Evolutionary conservation across 2,797 vertebrate genomes (phyloP), one percentile per base, ranked within the genome.

Genomic region (Chaetophractus vellerosus): DNA sequence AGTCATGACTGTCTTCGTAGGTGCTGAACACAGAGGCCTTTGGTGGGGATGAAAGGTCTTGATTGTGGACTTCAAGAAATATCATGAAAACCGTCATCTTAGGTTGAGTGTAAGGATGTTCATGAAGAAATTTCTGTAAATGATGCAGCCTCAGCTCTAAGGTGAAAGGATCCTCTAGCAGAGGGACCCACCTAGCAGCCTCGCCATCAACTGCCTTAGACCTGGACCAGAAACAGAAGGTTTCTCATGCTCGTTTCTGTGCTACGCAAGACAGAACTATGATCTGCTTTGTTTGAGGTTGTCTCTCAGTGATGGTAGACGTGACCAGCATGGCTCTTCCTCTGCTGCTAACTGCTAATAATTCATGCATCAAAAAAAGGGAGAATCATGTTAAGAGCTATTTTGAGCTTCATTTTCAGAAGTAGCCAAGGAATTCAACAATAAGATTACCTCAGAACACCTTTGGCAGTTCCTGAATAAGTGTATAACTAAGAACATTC

Each of bases 1-100:
- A 15, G 69, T 1, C 24, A 59, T 93, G 96, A 92, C 7, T 0
- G 1, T 0, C 0, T 1, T 0, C 0, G 2, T 16, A 1, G 0
- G 18, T 9, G 3, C 6, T 4, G 11, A 6, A 0, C 0, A 2
- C 0, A 0, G 55, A 6, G 38, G 63, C 38, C 24, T 90, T 10
- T 7, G 87, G 64, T 21, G 9, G 9, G 18, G 92, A 82, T 90
- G 63, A 96, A 94, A 98, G 26, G 19, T 71, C 2, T 12, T 2
- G 23, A 9, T 8, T 31, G 31, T 59, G 59, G 9, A 31, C 52
- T 41, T 76, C 15, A 57, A 48, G 23, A 59, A 48, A 52, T 55
- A n/a, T 83, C 57, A 1, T 80, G 96, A n/a, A 88, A 10, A 0
- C 3, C 16, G 2, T 55, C 36, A 9, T 10, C 9, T 38, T 11